Percentiles rank a stretch among this genome's conserved stretches.
These are phyloP conservation scores for Sycophila sp. DNA, from an alignment of 1,140 invertebrate species.

Conservation along the genomic window DNA sequence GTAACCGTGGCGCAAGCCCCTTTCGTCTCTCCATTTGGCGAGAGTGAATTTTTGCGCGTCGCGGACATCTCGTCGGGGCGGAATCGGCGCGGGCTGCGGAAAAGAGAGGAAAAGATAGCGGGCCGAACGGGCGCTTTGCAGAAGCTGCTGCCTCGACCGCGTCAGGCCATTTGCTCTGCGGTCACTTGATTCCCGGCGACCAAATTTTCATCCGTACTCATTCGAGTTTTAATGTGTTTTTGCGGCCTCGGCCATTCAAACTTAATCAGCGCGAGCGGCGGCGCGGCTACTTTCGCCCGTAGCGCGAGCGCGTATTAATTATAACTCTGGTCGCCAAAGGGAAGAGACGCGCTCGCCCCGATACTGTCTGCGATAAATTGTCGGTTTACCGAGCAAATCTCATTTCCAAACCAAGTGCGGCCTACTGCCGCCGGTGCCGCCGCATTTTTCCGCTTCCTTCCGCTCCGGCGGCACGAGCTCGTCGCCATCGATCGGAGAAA, in stretches of 20 bases:
- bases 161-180: constrained; percentile 64
- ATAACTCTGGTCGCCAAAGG: constrained; percentile 64
- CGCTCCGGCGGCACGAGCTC: not conserved
- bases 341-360: constrained; percentile 62
- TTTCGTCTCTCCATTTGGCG: constrained; percentile 39
- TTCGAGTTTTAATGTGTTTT: constrained; percentile 68
- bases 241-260: constrained; percentile 67
- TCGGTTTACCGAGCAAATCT: constrained; percentile 68
- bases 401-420: constrained; percentile 63
- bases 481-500: not conserved
- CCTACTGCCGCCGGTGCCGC: constrained; percentile 54
- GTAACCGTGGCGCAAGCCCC: constrained; percentile 43
- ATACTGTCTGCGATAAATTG: constrained; percentile 64
- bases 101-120: constrained; percentile 34
- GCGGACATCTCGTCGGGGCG: constrained; percentile 53
- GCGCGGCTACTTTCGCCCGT: constrained; percentile 48
- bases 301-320: constrained; percentile 63
- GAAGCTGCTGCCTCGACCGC: constrained; percentile 53
- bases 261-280: constrained; percentile 66
- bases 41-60: constrained; percentile 55
- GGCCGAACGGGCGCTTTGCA: constrained; percentile 34
- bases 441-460: constrained; percentile 58
- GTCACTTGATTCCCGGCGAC: constrained; percentile 64
- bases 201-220: constrained; percentile 67
- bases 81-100: not conserved